Conservation (phyloP, 2,113 vertebrate species). For the Anhinga anhinga region DNA sequence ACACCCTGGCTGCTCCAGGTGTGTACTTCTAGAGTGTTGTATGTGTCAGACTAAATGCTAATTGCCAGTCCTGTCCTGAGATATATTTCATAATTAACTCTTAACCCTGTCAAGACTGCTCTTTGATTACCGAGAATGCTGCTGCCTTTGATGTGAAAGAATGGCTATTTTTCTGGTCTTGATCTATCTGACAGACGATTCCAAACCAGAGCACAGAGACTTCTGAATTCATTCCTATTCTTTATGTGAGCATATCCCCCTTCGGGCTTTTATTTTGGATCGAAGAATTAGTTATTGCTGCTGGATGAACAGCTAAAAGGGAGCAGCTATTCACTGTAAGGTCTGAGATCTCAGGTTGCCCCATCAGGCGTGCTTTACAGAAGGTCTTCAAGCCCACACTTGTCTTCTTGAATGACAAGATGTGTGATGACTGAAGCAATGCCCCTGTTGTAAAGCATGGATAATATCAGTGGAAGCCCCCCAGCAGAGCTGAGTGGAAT, state of each 20-base stretch:
- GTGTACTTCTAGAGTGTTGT: background rate
- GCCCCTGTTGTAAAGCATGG: background rate
- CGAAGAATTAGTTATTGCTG: background rate
- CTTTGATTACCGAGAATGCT: background rate
- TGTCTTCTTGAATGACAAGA: background rate
- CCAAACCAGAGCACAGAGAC: background rate
- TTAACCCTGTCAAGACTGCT: background rate
- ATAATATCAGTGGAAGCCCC: background rate
- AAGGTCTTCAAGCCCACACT: slow-evolving; percentile 29
- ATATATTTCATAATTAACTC: background rate
- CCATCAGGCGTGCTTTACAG: background rate
- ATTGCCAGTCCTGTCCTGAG: background rate
- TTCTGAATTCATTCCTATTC: background rate
- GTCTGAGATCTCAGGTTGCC: background rate
- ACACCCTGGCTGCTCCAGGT: background rate
- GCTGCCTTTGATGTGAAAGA: background rate
- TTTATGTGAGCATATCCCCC: background rate
- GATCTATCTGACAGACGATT: background rate
- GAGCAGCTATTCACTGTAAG: background rate
- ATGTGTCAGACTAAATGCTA: background rate
- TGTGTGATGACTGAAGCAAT: background rate
- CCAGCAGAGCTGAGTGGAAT: background rate
- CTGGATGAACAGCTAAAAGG: background rate
- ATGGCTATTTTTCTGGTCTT: background rate
- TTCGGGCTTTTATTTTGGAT: background rate